Base-by-base conservation (phyloP, 2,113 vertebrate genomes). In the Onychostoma macrolepis region DNA sequence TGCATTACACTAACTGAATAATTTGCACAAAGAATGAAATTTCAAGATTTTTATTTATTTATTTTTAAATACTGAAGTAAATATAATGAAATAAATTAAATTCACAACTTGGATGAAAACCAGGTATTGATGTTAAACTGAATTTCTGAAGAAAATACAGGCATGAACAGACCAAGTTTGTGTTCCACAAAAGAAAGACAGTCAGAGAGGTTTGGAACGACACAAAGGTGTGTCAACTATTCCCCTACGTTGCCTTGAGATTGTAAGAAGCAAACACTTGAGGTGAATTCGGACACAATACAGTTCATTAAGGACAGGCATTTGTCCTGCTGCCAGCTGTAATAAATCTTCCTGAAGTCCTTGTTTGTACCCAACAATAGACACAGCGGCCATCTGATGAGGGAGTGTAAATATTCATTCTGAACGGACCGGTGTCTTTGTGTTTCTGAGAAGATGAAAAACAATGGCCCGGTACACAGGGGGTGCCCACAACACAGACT, bases 291-390 rank as follows among this genome's bases (percentile, higher is more conserved):
- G 83, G 45, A 84, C 83, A 74, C 30, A 74, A 56, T 75, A 74
- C 67, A 58, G 45, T 50, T 53, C 15, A 81, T 69, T 72, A 53
- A 71, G 78, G 63, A 86, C 63, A 81, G 33, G 15, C 24, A 80
- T 72, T 56, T 81, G 45, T 41, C 45, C 63, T 6, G 33, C n/a
- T 43, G 85, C 78, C 79, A 80, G 50, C 65, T 48, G 58, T 61
- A 72, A 86, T 61, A 72, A 81, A 81, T 83, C 81, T 83, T 48
- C 45, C 81, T 30, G 9, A 71, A 83, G 65, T 43, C 26, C 58
- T 13, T 74, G 41, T 83, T 71, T 83, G 81, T 83, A 56, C n/a
- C 53, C 11, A 80, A 82, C 67, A 74, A 86, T 61, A 81, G 78
- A 75, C 21, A 9, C 65, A 21, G 7, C 38, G 65, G 24, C 43